Percentiles rank a stretch among this genome's conserved stretches.
These are phyloP conservation scores for Hecatera dysodea DNA, from an alignment of 2,888 invertebrate species.

Conservation along the genomic window DNA sequence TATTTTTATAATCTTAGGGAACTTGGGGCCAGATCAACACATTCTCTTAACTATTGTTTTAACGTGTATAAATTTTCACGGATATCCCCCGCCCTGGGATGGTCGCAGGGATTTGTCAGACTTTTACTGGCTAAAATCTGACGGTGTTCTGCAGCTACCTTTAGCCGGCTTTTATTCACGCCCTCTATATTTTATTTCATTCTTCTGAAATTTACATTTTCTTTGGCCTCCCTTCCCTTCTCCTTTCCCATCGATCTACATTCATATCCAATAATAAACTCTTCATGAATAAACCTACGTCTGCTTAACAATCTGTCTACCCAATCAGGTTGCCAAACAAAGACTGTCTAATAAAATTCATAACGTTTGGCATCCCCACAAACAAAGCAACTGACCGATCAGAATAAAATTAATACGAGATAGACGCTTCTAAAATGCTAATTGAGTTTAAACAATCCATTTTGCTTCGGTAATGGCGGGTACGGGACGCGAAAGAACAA, in stretches of 20 bases:
- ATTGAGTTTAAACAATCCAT: constrained; percentile 66
- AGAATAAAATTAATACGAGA: constrained; percentile 52
- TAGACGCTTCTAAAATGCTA: constrained; percentile 62
- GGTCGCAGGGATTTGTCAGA: too few species aligned
- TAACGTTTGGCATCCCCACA: constrained; percentile 35
- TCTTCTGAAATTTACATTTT: too few species aligned
- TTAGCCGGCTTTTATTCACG: too few species aligned
- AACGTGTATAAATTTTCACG: too few species aligned
- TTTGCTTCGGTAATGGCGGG: constrained; percentile 62
- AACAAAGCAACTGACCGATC: constrained; percentile 47
- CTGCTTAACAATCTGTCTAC: not conserved
- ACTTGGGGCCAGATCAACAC: too few species aligned
- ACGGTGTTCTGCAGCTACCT: too few species aligned
- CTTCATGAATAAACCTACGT: not conserved
- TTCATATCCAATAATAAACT: not conserved
- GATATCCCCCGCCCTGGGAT: too few species aligned
- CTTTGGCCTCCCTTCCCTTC: not conserved
- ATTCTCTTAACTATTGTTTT: too few species aligned
- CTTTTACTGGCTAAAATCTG: too few species aligned
- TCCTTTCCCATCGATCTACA: not conserved
- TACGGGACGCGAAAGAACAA: constrained; percentile 65
- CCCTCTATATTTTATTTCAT: not conserved
- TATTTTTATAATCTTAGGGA: too few species aligned
- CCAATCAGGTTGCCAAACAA: constrained; percentile 5
- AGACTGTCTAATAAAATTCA: constrained; percentile 28